These are phyloP conservation scores for Pocillopora meandrina DNA, from an alignment of 92 coral and sea anemone species.

Conservation along the genomic window DNA sequence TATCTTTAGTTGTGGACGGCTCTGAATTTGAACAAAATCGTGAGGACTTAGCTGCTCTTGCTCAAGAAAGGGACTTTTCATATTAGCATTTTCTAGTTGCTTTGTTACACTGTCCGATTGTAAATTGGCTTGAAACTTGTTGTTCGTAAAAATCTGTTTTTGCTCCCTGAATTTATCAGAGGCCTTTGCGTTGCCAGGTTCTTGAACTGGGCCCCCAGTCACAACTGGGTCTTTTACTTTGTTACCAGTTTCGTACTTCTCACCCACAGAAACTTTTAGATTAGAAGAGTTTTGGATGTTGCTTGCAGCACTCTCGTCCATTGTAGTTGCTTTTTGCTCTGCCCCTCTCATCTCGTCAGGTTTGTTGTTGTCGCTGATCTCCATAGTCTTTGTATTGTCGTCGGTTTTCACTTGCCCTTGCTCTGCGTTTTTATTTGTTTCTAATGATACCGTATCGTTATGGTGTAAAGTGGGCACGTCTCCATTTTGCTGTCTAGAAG, in stretches of 20 bases:
- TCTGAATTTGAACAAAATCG: neutral
- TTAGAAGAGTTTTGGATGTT: neutral
- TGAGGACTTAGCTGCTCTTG: neutral
- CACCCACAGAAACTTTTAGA: too few relatives aligned
- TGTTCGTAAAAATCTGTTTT: neutral
- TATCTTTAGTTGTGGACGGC: conserved; percentile 22
- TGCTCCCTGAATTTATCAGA: neutral
- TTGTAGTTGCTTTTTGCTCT: neutral
- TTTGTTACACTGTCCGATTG: neutral
- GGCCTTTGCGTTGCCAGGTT: neutral
- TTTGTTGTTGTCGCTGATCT: neutral
- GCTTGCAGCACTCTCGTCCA: neutral
- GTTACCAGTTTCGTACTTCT: neutral
- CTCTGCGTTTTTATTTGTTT: neutral
- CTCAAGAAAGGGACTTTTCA: too few relatives aligned
- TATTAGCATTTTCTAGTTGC: neutral
- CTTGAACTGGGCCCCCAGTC: neutral
- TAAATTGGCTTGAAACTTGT: neutral
- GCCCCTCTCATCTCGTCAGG: neutral
- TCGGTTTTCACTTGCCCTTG: neutral
- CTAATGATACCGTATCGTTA: neutral
- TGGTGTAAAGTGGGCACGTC: neutral
- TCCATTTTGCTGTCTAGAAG: neutral
- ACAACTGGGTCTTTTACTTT: too few relatives aligned
- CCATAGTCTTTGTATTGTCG: neutral